Conservation (phyloP, 2,113 vertebrate species). For the Cavia porcellus region DNA sequence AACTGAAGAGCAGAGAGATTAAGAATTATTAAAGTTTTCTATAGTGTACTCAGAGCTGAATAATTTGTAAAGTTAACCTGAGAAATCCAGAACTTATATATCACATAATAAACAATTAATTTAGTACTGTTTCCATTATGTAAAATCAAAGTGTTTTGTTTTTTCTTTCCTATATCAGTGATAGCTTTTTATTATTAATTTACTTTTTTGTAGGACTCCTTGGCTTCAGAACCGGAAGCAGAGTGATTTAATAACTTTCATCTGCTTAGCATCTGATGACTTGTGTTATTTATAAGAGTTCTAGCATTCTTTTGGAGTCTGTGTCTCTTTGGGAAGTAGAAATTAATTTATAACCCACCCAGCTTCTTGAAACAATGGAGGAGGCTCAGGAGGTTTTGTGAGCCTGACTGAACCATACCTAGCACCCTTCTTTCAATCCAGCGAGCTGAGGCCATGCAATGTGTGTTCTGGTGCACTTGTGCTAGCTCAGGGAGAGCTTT, state of each 20-base stretch:
- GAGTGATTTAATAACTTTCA: background rate
- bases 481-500: too few relatives aligned
- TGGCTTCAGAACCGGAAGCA: background rate
- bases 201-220: background rate
- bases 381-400: too few relatives aligned
- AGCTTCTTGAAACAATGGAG: too few relatives aligned
- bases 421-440: too few relatives aligned
- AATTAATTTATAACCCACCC: constrained; percentile 25
- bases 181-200: background rate
- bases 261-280: background rate
- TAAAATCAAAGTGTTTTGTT: background rate
- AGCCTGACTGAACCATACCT: too few relatives aligned
- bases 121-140: background rate
- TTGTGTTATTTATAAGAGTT: background rate
- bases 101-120: background rate
- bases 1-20: background rate
- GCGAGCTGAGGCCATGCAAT: too few relatives aligned
- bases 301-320: background rate
- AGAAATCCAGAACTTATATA: background rate
- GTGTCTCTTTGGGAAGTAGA: background rate
- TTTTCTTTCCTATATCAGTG: background rate
- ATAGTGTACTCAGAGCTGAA: background rate
- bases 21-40: background rate
- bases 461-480: too few relatives aligned
- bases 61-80: background rate